Evolutionary conservation across 2,797 vertebrate genomes (phyloP), one percentile per base, ranked within the genome.

Genomic region (Spinus olivaceus): DNA sequence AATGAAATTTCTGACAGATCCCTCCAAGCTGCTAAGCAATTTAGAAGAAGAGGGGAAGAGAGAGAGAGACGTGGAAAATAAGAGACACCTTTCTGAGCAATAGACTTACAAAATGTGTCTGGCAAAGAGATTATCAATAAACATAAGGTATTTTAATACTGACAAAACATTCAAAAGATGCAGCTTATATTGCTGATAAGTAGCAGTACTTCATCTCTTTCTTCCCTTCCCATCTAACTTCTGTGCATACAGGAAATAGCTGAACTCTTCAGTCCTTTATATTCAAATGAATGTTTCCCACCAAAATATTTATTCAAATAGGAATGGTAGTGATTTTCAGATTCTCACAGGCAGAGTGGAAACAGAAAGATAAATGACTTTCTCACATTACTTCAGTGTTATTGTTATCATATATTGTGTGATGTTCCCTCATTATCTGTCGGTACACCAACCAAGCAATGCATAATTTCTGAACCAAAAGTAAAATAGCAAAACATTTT

Each of bases 261-360:
- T 71, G 77, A 95, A 92, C 51, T 86, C 70, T 57, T 88, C 74
- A 64, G 53, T 87, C 64, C 90, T 96, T 96, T 93, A 95, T 96
- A 97, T 97, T 97, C 95, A 97, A 97, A 97, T 96, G 81, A 97
- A 96, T 95, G 72, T 94, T 96, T 97, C 92, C 94, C 92, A 95
- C 96, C 95, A 96, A 97, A 97, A 97, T 97, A 97, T 96, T 97
- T 97, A 97, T 97, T 98, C 95, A 97, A 95, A 97, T 91, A 59
- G 83, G 88, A 95, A 96, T 90, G 91, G 92, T 96, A 97, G 93
- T 97, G 95, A 97, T 97, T 97, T 98, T 96, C 96, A 94, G 91
- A 97, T 95, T 97, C 93, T 96, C 86, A 88, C 93, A 92, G 74
- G 90, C 89, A 94, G 95, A 97, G 93, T 73, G 92, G 85, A 96